Conservation (phyloP, 2,113 vertebrate genomes). For the Platysteira castanea region DNA sequence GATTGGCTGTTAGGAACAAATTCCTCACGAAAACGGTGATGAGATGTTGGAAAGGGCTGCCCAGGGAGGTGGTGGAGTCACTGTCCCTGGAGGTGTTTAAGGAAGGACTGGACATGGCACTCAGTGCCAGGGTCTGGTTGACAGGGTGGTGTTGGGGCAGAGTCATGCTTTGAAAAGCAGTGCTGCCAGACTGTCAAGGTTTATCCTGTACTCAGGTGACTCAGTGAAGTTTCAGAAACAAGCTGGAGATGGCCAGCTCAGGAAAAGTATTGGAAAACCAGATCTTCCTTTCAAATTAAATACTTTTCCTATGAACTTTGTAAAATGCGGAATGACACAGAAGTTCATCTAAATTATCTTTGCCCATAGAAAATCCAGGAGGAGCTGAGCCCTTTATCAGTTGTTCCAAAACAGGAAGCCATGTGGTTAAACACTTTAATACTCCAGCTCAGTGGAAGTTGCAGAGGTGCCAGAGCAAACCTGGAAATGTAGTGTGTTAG, state of each 20-base stretch:
- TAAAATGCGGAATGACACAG: neutral
- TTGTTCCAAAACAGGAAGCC: neutral
- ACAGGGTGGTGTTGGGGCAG: neutral
- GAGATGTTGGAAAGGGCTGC: neutral
- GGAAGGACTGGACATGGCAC: too few relatives aligned
- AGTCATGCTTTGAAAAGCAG: accelerated
- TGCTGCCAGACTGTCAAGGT: neutral
- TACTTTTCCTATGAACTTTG: neutral
- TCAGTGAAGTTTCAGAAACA: neutral
- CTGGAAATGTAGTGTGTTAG: neutral
- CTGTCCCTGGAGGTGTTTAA: neutral
- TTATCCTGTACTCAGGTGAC: neutral
- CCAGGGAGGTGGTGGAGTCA: neutral
- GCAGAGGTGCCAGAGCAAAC: neutral
- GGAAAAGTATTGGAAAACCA: neutral
- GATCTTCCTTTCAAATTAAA: neutral
- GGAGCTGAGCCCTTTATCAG: neutral
- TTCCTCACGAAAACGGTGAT: neutral
- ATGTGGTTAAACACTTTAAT: neutral
- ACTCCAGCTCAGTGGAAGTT: neutral
- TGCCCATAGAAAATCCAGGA: neutral
- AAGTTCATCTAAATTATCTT: neutral
- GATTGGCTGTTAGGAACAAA: too few relatives aligned
- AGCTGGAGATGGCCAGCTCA: neutral
- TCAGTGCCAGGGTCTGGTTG: neutral